Percentiles rank a stretch among this genome's conserved stretches.
These are phyloP conservation scores for Oscheius sp. DNA, from an alignment of 2,888 invertebrate species.

Conservation along the genomic window DNA sequence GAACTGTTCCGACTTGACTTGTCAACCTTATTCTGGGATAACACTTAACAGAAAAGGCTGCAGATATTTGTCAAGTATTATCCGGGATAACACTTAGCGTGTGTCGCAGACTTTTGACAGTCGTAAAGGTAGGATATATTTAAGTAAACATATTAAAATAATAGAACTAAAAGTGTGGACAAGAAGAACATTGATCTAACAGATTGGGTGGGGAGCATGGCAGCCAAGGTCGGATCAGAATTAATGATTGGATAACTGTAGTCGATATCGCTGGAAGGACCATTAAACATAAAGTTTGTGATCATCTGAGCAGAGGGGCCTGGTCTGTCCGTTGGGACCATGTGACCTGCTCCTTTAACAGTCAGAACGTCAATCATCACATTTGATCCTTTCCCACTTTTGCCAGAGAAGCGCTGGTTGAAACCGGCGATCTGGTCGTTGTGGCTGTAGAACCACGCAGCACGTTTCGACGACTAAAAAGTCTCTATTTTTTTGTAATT, in stretches of 20 bases:
- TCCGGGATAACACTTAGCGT: too few relatives aligned
- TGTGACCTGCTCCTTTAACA: slow-evolving; percentile 62
- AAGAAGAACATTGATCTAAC: too few relatives aligned
- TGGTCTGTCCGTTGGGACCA: slow-evolving; percentile 55
- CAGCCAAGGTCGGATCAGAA: slow-evolving; percentile 8
- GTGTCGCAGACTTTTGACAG: too few relatives aligned
- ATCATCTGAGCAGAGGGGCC: slow-evolving; percentile 42
- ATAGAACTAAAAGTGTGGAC: too few relatives aligned
- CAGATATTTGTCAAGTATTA: too few relatives aligned
- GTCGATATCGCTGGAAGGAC: neutral
- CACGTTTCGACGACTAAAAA: slow-evolving; percentile 43
- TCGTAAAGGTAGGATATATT: too few relatives aligned
- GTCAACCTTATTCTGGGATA: too few relatives aligned
- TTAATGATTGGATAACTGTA: slow-evolving; percentile 18
- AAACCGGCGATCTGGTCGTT: slow-evolving; percentile 64
- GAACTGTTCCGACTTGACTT: too few relatives aligned
- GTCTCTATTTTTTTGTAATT: neutral
- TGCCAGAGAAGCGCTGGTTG: slow-evolving; percentile 54
- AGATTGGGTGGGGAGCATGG: neutral
- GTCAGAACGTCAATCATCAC: slow-evolving; percentile 64
- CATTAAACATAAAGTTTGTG: slow-evolving; percentile 30
- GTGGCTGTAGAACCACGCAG: slow-evolving; percentile 55
- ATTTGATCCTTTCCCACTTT: slow-evolving; percentile 38
- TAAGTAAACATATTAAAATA: too few relatives aligned
- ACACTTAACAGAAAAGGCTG: too few relatives aligned